Percentiles rank a stretch among this genome's conserved stretches.
phyloP scores from a whole-genome alignment of 23 tunicate genomes.

The Ciona savignyi region DNA sequence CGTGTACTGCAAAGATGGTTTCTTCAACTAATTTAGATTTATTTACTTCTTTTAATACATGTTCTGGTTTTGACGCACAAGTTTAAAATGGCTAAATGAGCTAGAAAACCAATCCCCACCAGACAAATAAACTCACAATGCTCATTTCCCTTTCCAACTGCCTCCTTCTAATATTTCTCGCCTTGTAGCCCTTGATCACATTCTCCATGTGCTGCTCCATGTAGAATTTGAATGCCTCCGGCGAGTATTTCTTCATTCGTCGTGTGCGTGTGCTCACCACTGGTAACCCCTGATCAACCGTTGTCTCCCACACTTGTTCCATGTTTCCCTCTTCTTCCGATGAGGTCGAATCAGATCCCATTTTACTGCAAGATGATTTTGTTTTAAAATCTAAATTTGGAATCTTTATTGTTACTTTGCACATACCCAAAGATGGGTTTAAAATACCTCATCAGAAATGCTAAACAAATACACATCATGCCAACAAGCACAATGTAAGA shows the following conservation, averaged over 20 bases:
- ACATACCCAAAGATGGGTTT: no score
- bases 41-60: neutral
- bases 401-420: no score
- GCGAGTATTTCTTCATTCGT: constrained; percentile 60
- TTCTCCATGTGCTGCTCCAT: constrained; percentile 96
- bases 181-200: constrained; percentile 69
- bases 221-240: constrained; percentile 90
- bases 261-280: constrained; percentile 5
- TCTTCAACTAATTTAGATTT: no score
- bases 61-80: neutral
- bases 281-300: no score
- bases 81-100: neutral
- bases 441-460: no score
- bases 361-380: no score
- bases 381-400: no score
- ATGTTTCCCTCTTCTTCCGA: neutral
- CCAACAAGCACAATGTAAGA: no score
- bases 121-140: constrained; percentile 41
- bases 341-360: neutral
- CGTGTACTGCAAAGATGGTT: no score
- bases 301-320: constrained; percentile 11
- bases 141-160: constrained; percentile 81
- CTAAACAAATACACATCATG: no score
- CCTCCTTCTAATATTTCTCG: constrained; percentile 41
- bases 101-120: no score